phyloP scores from a whole-genome alignment of 2,113 vertebrate species.

The Pagrus major region DNA sequence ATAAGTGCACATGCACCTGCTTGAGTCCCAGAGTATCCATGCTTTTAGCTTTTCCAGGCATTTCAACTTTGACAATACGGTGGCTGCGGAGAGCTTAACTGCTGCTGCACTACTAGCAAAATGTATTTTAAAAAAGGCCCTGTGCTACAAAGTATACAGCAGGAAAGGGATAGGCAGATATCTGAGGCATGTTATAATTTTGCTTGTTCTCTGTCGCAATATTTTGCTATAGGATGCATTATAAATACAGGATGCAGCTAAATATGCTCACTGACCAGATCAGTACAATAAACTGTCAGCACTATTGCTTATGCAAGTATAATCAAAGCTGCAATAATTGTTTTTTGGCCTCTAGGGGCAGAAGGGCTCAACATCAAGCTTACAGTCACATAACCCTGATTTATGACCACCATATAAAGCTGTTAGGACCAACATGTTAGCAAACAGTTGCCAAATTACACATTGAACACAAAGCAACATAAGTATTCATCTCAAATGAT shows the following conservation, averaged over 20 bases:
- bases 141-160: background rate
- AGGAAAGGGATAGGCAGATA: background rate
- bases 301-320: background rate
- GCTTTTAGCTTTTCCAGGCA: constrained; percentile 11
- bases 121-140: background rate
- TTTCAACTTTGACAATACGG: background rate
- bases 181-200: background rate
- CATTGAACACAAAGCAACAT: background rate
- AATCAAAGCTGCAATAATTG: background rate
- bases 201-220: background rate
- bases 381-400: background rate
- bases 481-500: background rate
- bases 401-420: background rate
- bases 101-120: background rate
- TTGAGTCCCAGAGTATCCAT: constrained; percentile 8
- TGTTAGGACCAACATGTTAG: background rate
- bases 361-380: background rate
- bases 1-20: constrained; percentile 50
- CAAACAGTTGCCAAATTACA: background rate
- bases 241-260: background rate
- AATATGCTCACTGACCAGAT: background rate
- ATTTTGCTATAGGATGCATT: background rate
- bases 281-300: background rate
- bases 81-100: background rate
- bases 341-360: background rate